These are phyloP conservation scores for Jaculus jaculus DNA, from an alignment of 2,113 vertebrate genomes.

Conservation along the genomic window DNA sequence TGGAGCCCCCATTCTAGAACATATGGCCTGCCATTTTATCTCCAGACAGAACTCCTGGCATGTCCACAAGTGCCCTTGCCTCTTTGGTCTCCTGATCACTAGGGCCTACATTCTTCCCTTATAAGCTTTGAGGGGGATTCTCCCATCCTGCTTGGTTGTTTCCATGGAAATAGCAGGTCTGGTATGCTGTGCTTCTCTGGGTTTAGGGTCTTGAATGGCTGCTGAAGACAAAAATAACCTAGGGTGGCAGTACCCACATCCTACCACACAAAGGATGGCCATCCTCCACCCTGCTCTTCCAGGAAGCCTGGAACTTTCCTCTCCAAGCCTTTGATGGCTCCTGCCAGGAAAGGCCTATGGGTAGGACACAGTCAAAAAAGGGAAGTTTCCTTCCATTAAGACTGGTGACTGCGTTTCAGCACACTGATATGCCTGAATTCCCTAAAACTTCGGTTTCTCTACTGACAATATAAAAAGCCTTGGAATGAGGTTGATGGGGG, in stretches of 20 bases:
- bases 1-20: no score
- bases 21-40: background rate
- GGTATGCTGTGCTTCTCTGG: background rate
- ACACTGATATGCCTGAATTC: background rate
- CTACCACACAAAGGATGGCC: background rate
- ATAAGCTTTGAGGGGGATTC: background rate
- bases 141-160: background rate
- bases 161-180: slow-evolving; percentile 27
- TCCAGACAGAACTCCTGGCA: background rate
- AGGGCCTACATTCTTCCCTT: background rate
- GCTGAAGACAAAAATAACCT: slow-evolving; percentile 29
- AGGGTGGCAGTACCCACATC: background rate
- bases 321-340: background rate
- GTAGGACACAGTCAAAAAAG: background rate
- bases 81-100: background rate
- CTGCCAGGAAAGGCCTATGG: background rate
- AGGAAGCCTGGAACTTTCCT: slow-evolving; percentile 12
- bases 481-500: background rate
- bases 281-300: background rate
- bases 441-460: slow-evolving; percentile 1
- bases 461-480: background rate
- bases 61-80: background rate
- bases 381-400: background rate
- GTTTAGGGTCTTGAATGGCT: slow-evolving; percentile 36
- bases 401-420: background rate